Conservation (phyloP, 2,888 invertebrate species). For the Lasioglossum pauxillum region DNA sequence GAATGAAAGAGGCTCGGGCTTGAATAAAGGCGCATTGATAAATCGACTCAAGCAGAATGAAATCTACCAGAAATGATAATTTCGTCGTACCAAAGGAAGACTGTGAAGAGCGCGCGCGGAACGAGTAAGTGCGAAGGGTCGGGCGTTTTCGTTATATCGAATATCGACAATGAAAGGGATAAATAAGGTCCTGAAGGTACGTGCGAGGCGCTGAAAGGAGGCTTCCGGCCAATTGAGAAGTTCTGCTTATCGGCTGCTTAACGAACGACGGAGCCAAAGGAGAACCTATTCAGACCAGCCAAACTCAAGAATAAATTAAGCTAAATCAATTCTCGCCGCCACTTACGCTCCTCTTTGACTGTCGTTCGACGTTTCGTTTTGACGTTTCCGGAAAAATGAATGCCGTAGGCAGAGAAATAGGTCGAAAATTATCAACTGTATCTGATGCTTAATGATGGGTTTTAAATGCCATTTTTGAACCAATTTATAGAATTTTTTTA, state of each 20-base stretch:
- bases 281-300: constrained; percentile 62
- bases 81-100: constrained; percentile 2
- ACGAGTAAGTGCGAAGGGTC: constrained; percentile 22
- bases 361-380: constrained; percentile 43
- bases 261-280: constrained; percentile 64
- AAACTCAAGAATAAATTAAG: constrained; percentile 74
- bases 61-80: constrained; percentile 37
- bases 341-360: constrained; percentile 44
- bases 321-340: constrained; percentile 69
- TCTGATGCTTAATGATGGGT: neutral
- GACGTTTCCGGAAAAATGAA: constrained; percentile 39
- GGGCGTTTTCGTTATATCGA: constrained; percentile 51
- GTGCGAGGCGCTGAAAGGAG: constrained; percentile 62
- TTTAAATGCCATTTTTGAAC: neutral
- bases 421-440: constrained; percentile 8
- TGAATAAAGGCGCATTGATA: neutral
- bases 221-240: constrained; percentile 64
- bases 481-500: neutral
- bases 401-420: neutral
- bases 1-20: neutral
- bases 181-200: constrained; percentile 60
- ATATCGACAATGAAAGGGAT: constrained; percentile 61
- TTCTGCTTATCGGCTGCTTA: constrained; percentile 68
- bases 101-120: constrained; percentile 7
- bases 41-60: neutral